These are phyloP conservation scores for Napeogenes sylphis DNA, from an alignment of 2,888 invertebrate genomes.

Conservation along the genomic window DNA sequence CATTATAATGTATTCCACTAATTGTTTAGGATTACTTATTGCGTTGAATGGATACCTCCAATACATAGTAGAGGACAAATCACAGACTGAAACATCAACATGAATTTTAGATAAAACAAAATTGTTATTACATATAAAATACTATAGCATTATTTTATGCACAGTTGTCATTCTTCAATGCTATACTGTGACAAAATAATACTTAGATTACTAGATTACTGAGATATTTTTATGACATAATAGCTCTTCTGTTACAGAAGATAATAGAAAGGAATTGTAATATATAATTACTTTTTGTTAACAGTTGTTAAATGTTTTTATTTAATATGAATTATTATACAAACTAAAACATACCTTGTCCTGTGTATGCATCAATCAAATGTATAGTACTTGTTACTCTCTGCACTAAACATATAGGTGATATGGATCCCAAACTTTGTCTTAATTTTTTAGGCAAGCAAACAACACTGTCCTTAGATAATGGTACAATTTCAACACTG, in stretches of 20 bases:
- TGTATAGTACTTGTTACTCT: constrained; percentile 94
- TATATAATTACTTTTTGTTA: background rate
- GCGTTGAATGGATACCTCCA: constrained; percentile 92
- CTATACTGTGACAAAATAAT: too few species aligned
- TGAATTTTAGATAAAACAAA: background rate
- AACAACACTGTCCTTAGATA: constrained; percentile 95
- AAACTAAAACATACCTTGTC: constrained; percentile 80
- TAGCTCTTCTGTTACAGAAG: too few species aligned
- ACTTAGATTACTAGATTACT: too few species aligned
- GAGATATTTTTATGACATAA: too few species aligned
- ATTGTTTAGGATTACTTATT: constrained; percentile 93
- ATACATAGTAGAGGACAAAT: constrained; percentile 86
- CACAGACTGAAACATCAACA: constrained; percentile 81
- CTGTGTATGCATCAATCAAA: constrained; percentile 93
- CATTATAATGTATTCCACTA: constrained; percentile 96
- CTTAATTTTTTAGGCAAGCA: constrained; percentile 92
- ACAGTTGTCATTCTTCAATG: too few species aligned
- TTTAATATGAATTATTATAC: too few species aligned
- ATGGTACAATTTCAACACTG: constrained; percentile 96
- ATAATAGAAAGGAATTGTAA: background rate
- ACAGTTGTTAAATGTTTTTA: background rate
- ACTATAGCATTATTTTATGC: too few species aligned
- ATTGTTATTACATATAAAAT: too few species aligned
- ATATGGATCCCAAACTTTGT: constrained; percentile 91
- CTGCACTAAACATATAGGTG: constrained; percentile 90